Evolutionary conservation across 2,888 invertebrate genomes (phyloP).

Genomic region (Dusona sp.): DNA sequence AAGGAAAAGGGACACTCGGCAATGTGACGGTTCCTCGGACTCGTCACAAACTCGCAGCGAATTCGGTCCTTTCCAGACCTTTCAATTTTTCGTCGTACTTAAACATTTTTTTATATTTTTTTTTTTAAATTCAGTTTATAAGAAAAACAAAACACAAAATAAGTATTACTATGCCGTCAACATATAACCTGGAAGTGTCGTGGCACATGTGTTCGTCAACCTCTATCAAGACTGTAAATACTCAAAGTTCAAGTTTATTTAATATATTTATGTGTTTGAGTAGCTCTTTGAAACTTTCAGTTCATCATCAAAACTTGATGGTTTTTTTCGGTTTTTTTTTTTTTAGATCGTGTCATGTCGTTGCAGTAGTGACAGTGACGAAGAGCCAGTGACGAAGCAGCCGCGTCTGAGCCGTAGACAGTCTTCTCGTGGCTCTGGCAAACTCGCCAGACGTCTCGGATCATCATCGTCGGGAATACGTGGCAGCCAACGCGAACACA

Average conservation of each 20-base stretch:
- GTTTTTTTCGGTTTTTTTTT: conserved; percentile 46
- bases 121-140: background rate
- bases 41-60: conserved; percentile 40
- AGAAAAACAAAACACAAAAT: background rate
- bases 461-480: conserved; percentile 67
- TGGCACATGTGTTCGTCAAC: background rate
- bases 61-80: background rate
- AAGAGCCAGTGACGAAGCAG: conserved; percentile 91
- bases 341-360: conserved; percentile 87
- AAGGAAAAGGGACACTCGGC: conserved; percentile 51
- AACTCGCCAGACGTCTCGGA: conserved; percentile 67
- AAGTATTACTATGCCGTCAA: background rate
- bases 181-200: background rate
- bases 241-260: background rate
- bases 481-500: conserved; percentile 56
- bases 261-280: background rate
- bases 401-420: conserved; percentile 87
- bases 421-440: conserved; percentile 62
- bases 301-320: conserved; percentile 9
- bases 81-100: background rate
- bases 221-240: conserved; percentile 10
- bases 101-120: background rate
- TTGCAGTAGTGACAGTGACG: conserved; percentile 89
- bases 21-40: conserved; percentile 25
- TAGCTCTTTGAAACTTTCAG: conserved; percentile 1